Evolutionary conservation across 1,140 invertebrate genomes (phyloP).

Genomic region (Brachionus paranguensis): DNA sequence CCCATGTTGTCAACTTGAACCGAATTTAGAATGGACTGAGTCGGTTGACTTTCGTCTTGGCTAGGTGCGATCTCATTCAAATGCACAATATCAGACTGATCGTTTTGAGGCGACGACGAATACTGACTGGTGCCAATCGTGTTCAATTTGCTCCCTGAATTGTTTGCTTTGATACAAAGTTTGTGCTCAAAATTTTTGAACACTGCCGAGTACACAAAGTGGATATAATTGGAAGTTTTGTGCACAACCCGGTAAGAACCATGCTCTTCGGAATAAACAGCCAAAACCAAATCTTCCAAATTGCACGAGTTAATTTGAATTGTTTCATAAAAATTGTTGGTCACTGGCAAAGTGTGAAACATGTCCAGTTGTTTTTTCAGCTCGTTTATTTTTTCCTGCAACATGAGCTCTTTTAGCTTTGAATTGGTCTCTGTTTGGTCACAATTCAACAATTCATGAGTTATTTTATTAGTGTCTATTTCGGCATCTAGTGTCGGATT

Average conservation of each 20-base stretch:
- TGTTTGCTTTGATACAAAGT: not conserved
- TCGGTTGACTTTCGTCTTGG: not conserved
- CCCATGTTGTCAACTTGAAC: not conserved
- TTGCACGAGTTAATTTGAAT: constrained; percentile 31
- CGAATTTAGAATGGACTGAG: not conserved
- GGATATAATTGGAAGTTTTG: constrained; percentile 28
- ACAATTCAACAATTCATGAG: not conserved
- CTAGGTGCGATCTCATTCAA: not conserved
- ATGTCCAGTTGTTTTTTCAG: constrained; percentile 11
- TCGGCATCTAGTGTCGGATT: not conserved
- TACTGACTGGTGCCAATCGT: not conserved
- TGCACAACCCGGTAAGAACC: constrained; percentile 1
- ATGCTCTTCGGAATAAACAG: constrained; percentile 33
- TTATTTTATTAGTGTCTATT: constrained; percentile 22
- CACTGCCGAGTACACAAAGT: constrained; percentile 39
- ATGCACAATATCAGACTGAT: not conserved
- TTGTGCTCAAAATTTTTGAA: constrained; percentile 17
- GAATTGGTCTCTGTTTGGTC: constrained; percentile 8
- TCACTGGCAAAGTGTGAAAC: constrained; percentile 18
- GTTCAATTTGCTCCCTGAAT: not conserved
- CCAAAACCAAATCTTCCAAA: constrained; percentile 10
- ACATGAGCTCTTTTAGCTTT: constrained; percentile 30
- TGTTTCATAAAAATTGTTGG: constrained; percentile 26
- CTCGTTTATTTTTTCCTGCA: constrained; percentile 36
- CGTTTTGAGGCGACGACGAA: not conserved